phyloP scores from a whole-genome alignment of 2,113 vertebrate species.

The Percina caprodes region DNA sequence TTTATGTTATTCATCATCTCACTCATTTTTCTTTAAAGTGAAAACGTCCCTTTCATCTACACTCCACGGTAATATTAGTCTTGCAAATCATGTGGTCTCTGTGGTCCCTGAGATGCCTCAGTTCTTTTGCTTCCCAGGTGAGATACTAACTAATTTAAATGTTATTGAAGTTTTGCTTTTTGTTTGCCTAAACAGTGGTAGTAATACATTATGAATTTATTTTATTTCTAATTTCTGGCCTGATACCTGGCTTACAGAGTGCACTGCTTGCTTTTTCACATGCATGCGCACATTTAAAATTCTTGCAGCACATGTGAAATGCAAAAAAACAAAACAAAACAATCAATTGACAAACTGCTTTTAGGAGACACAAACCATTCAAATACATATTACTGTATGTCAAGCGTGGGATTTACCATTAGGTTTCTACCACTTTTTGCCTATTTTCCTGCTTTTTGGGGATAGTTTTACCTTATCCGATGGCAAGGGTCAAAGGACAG shows the following conservation, averaged over 20 bases:
- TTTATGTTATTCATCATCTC: constrained; percentile 33
- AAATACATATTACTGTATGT: neutral
- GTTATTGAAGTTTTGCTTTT: constrained; percentile 7
- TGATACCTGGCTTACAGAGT: neutral
- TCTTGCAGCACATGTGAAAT: neutral
- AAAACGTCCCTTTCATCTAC: constrained; percentile 57
- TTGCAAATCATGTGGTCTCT: constrained; percentile 24
- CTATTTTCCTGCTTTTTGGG: no score
- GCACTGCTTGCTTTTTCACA: neutral
- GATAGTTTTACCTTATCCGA: no score
- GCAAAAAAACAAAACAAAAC: neutral
- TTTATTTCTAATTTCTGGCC: constrained; percentile 2
- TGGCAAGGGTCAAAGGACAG: no score
- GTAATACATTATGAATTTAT: constrained; percentile 1
- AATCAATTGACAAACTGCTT: neutral
- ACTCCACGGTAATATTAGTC: neutral
- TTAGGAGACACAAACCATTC: neutral
- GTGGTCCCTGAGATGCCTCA: constrained; percentile 33
- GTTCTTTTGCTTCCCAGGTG: constrained; percentile 29
- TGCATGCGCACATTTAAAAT: neutral
- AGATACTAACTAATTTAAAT: constrained; percentile 36
- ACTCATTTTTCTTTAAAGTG: constrained; percentile 42
- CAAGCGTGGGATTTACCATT: neutral
- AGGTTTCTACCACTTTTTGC: no score
- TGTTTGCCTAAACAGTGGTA: constrained; percentile 24